Evolutionary conservation across 2,888 invertebrate genomes (phyloP), one percentile per base, ranked within the genome.

Genomic region (Alentia gelatinosa): DNA sequence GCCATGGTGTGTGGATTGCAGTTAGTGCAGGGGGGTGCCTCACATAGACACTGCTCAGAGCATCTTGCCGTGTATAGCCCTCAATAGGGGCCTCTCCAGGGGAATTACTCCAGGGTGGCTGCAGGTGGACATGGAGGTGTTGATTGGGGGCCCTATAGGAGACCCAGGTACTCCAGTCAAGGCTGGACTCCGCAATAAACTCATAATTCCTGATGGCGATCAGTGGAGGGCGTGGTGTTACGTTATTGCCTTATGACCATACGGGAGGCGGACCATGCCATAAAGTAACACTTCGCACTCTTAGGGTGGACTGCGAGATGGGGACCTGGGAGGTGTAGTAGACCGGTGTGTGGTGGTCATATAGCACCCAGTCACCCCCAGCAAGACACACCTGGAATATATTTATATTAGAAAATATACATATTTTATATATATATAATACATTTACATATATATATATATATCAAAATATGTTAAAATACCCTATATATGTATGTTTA

Each of bases 241-340:
- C 83, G 83, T 83, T 83, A 83, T 83, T 83, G 83, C 83, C 39
- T 83, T 83, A 83, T 83, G 83, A 83, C 83, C 83, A 83, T 83
- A 83, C 30, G 26, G 83, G 68, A 30, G 56, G 19, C 5, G 30
- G 68, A 19, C 23, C 30, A 68, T 68, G 68, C 68, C 68, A 68
- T 39, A 79, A 37, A 39, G 35, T 79, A 39, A 9, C n/a, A 5
- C 37, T 79, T 79, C 37, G 79, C 79, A 79, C 79, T 39, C 39
- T 3, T n/a, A 19, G 35, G 79, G 35, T 19, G 79, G 35, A 19
- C 39, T 5, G 56, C n/a, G 56, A n/a, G 56, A 1, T n/a, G 19
- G 56, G 19, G 56, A n/a, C n/a, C 56, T 56, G 68, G 68, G 26
- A 30, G 68, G 26, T 26, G 68, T 68, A 68, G 26, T 26, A 30